Percentiles rank a stretch among this genome's conserved stretches.
Evolutionary conservation across 1,140 invertebrate species (phyloP).

Genomic region (Polypedilum vanderplanki): DNA sequence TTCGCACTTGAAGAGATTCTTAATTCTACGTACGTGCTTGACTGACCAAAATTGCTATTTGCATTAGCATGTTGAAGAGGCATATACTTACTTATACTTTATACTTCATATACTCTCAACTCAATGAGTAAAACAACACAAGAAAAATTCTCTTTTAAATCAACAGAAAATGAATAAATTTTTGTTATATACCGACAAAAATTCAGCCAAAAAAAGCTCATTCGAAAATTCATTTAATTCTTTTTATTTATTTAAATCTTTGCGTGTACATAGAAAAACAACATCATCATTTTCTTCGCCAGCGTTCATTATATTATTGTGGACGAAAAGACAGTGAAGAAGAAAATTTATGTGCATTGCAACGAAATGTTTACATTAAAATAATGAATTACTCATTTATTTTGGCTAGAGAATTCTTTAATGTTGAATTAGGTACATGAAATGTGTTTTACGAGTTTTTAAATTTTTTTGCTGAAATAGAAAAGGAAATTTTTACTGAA

Average conservation of each 20-base stretch:
- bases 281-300: not conserved
- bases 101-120: not conserved
- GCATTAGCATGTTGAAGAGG: conserved; percentile 4
- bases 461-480: too few species aligned
- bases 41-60: conserved; percentile 18
- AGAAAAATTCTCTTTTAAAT: not conserved
- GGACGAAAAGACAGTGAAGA: not conserved
- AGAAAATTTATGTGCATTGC: conserved; percentile 18
- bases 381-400: too few species aligned
- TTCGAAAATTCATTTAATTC: not conserved
- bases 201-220: not conserved
- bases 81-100: not conserved
- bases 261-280: conserved; percentile 19
- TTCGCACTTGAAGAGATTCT: conserved; percentile 3
- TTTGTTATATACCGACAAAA: not conserved
- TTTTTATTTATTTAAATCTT: conserved; percentile 6
- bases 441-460: too few species aligned
- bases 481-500: too few species aligned
- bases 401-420: too few species aligned
- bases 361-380: conserved; percentile 5
- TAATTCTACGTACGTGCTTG: not conserved
- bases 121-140: not conserved
- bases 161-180: conserved; percentile 13
- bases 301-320: not conserved
- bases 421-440: too few species aligned